Percentiles rank a stretch among this genome's conserved stretches.
These are phyloP conservation scores for Mirounga angustirostris DNA, from an alignment of 2,113 vertebrate species.

Conservation along the genomic window DNA sequence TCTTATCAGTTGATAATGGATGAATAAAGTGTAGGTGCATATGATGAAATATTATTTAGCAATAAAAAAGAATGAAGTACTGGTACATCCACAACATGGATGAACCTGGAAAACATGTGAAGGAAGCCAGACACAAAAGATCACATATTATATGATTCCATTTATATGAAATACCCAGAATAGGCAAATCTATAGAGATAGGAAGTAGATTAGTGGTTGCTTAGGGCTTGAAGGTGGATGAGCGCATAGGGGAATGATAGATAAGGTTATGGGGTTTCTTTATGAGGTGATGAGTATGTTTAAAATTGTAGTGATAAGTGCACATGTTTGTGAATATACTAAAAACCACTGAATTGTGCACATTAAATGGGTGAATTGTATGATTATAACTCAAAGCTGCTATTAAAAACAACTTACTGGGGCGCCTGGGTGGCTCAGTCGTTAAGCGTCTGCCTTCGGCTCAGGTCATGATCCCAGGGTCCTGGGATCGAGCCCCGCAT, in stretches of 20 bases:
- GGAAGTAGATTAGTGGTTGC: neutral
- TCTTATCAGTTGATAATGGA: neutral
- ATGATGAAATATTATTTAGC: neutral
- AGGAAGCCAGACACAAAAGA: neutral
- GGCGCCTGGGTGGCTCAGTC: too few relatives aligned
- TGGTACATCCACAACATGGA: neutral
- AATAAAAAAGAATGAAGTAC: neutral
- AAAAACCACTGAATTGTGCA: neutral
- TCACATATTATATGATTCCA: neutral
- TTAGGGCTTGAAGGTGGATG: neutral
- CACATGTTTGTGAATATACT: neutral
- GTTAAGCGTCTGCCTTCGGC: too few relatives aligned
- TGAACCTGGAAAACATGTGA: neutral
- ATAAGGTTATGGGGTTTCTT: neutral
- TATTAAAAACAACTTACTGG: neutral
- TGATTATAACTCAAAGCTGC: neutral
- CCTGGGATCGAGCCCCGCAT: too few relatives aligned
- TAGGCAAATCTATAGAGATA: neutral
- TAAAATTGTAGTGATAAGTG: neutral
- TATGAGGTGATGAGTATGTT: conserved; percentile 28
- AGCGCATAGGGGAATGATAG: neutral
- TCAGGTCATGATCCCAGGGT: too few relatives aligned
- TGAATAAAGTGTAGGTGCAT: neutral
- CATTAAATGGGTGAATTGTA: neutral
- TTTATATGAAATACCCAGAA: neutral